A percentile compares a stretch with the other conserved stretches of the same genome.
Conservation (phyloP, 2,113 vertebrate species). For the Hylia prasina region DNA sequence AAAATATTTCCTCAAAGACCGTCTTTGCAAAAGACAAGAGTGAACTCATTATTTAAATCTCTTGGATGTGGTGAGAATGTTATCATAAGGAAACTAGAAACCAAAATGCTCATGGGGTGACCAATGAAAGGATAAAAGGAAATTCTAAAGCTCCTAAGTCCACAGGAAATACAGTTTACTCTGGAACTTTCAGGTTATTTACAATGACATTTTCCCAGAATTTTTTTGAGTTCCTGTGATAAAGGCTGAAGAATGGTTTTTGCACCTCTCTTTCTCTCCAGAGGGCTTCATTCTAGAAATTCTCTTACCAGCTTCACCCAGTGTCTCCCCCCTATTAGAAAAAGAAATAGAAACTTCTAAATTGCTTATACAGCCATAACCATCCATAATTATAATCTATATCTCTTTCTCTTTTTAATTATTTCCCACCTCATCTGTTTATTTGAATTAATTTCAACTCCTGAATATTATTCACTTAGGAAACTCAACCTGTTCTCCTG, state of each 20-base stretch:
- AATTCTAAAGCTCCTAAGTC: neutral
- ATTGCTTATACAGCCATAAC: neutral
- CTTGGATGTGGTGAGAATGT: neutral
- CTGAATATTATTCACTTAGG: neutral
- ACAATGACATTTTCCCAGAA: neutral
- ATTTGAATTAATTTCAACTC: constrained; percentile 1
- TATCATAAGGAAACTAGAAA: neutral
- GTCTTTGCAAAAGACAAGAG: neutral
- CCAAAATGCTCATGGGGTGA: neutral
- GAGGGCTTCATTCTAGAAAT: neutral
- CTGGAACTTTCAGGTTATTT: neutral
- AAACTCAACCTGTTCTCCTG: neutral
- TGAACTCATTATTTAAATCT: neutral
- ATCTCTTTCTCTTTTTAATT: neutral
- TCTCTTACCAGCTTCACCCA: neutral
- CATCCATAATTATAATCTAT: neutral
- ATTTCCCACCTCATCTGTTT: neutral
- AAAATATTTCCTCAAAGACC: neutral
- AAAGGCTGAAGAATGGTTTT: neutral
- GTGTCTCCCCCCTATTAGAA: neutral
- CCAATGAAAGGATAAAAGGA: neutral
- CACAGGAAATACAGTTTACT: neutral
- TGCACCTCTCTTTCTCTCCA: neutral
- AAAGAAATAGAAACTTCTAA: neutral
- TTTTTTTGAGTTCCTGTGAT: neutral